phyloP scores from a whole-genome alignment of 1,140 invertebrate species.

The Stegodyphus mimosarum region DNA sequence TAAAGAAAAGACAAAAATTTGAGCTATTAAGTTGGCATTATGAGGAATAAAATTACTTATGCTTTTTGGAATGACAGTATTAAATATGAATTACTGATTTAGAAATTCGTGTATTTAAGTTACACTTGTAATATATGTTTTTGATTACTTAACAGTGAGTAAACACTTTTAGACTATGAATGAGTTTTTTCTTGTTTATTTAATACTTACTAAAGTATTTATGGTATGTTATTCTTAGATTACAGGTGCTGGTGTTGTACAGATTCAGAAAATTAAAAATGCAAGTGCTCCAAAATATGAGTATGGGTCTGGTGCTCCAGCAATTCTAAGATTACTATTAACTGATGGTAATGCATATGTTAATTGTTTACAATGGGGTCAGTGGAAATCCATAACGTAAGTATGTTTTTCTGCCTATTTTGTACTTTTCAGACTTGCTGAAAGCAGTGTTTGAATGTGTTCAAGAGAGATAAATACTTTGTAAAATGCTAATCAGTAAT shows the following conservation, averaged over 20 bases:
- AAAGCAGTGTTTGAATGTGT: too few relatives aligned
- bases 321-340: slow-evolving; percentile 83
- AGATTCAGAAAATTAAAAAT: slow-evolving; percentile 89
- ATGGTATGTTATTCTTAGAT: slow-evolving; percentile 65
- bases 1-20: too few relatives aligned
- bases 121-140: too few relatives aligned
- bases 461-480: too few relatives aligned
- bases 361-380: slow-evolving; percentile 78
- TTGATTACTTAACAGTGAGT: too few relatives aligned
- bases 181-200: background rate
- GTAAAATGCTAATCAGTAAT: too few relatives aligned
- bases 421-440: too few relatives aligned
- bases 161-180: background rate
- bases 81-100: too few relatives aligned
- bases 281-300: slow-evolving; percentile 89
- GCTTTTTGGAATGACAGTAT: too few relatives aligned
- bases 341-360: slow-evolving; percentile 85
- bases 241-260: slow-evolving; percentile 80
- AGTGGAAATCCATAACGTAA: slow-evolving; percentile 70
- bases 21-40: too few relatives aligned
- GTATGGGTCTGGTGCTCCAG: slow-evolving; percentile 81
- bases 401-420: slow-evolving; percentile 65
- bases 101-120: too few relatives aligned
- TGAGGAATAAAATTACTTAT: too few relatives aligned
- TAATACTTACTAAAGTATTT: background rate